These are phyloP conservation scores for Choloepus hoffmanni DNA, from an alignment of 2,113 vertebrate genomes.

Conservation along the genomic window DNA sequence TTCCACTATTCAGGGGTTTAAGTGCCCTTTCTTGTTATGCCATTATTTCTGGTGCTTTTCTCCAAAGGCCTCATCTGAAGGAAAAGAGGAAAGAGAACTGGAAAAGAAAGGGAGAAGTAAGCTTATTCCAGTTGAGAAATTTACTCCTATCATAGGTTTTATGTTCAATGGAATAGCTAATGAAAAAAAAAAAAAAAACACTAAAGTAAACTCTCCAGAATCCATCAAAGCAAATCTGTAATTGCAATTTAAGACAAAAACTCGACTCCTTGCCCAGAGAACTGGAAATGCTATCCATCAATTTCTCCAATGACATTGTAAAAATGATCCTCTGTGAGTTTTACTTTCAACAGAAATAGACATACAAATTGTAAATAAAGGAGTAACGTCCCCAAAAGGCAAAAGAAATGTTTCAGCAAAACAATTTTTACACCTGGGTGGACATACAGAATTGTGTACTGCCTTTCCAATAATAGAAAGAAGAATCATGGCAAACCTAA, in stretches of 20 bases:
- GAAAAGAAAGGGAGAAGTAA: not conserved
- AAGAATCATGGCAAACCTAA: constrained; percentile 29
- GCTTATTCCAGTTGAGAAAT: not conserved
- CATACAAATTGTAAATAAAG: not conserved
- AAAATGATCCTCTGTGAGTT: not conserved
- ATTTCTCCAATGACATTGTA: not conserved
- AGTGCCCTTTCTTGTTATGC: not conserved
- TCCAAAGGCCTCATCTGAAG: constrained; percentile 20
- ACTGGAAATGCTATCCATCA: not conserved
- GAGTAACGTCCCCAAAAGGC: not conserved
- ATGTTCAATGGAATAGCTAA: not conserved
- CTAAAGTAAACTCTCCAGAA: constrained; percentile 30
- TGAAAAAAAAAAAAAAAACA: not conserved
- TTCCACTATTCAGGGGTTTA: not conserved
- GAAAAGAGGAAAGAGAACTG: not conserved
- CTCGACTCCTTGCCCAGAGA: not conserved
- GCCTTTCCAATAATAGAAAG: constrained; percentile 40
- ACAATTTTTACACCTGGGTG: not conserved
- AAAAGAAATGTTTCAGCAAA: constrained; percentile 24
- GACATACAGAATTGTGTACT: not conserved
- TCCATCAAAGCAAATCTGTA: not conserved
- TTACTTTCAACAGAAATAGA: constrained; percentile 54
- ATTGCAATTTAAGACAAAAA: constrained; percentile 6
- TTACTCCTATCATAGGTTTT: constrained; percentile 29
- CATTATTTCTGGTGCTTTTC: constrained; percentile 30